These are phyloP conservation scores for Heliconius himera DNA, from an alignment of 1,140 invertebrate genomes.

Conservation along the genomic window DNA sequence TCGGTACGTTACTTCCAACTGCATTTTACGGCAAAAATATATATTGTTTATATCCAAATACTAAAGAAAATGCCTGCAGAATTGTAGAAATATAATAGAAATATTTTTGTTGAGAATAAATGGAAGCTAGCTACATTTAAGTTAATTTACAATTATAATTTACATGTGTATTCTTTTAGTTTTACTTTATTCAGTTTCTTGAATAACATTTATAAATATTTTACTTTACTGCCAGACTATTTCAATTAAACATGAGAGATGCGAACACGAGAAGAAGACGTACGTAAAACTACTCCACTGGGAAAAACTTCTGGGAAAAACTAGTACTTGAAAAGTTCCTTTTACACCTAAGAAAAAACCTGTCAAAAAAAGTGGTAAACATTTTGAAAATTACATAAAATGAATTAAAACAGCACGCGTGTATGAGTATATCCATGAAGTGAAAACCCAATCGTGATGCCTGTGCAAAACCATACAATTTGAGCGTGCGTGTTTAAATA, in stretches of 20 bases:
- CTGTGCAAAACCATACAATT: slow-evolving; percentile 45
- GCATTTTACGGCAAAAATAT: neutral
- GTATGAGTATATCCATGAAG: slow-evolving; percentile 34
- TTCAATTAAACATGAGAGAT: neutral
- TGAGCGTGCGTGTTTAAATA: slow-evolving; percentile 56
- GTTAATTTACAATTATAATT: neutral
- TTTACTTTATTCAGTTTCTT: neutral
- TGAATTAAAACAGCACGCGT: slow-evolving; percentile 27
- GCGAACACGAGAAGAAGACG: neutral
- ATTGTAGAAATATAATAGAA: neutral
- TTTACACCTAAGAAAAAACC: neutral
- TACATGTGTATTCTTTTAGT: neutral
- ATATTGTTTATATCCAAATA: neutral
- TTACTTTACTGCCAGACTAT: neutral
- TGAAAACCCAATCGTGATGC: slow-evolving; percentile 40
- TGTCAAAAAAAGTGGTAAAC: neutral
- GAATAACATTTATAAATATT: neutral
- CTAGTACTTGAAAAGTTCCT: neutral
- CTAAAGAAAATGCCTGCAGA: neutral
- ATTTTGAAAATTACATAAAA: slow-evolving; percentile 10
- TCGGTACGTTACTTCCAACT: neutral
- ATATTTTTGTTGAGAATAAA: neutral
- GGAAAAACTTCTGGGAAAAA: neutral
- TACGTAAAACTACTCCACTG: neutral
- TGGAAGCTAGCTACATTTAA: neutral